Evolutionary conservation across 2,797 vertebrate genomes (phyloP).

Genomic region (Falco peregrinus): DNA sequence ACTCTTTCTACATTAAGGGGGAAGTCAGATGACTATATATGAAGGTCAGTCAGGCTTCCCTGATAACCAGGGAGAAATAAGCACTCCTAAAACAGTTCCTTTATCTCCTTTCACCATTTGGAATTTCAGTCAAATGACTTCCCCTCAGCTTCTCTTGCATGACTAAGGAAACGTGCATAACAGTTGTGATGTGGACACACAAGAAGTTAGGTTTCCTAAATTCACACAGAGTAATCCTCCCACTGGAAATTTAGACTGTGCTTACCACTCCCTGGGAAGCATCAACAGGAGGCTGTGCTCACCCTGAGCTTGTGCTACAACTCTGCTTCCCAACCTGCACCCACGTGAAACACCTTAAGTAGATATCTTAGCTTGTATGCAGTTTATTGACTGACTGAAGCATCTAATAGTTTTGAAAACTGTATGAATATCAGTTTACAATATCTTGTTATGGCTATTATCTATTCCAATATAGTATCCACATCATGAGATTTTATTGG

Average conservation of each 20-base stretch:
- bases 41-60: not conserved
- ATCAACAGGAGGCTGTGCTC: not conserved
- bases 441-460: not conserved
- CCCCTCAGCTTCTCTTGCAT: not conserved
- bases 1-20: not conserved
- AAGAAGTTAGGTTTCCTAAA: not conserved
- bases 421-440: not conserved
- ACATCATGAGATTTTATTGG: not conserved
- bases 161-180: not conserved
- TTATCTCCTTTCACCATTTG: not conserved
- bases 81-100: not conserved
- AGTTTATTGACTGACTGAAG: not conserved
- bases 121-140: not conserved
- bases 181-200: accelerated
- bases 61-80: not conserved
- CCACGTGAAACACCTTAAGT: not conserved
- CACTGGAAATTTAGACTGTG: not conserved
- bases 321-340: not conserved
- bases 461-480: not conserved
- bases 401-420: not conserved
- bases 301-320: not conserved
- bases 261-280: not conserved
- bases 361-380: not conserved
- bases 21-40: not conserved
- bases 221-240: not conserved